Base-by-base conservation (phyloP, 2,888 invertebrate species). In the Chrysodeixis includens region DNA sequence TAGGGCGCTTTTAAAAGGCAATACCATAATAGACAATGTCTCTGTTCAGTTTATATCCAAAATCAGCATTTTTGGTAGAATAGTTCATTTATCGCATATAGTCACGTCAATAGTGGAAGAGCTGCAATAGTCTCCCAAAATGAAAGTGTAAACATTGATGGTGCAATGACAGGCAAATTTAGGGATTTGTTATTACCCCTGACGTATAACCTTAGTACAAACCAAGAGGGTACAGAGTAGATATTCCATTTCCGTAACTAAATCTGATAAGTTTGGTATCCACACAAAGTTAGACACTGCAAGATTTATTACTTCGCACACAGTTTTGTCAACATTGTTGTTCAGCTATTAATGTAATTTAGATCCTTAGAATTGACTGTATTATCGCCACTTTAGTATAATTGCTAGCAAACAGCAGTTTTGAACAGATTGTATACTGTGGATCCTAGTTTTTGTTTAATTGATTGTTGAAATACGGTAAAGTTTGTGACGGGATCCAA, bases 191-290 rank as follows among this genome's bases (percentile, higher is more conserved):
- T 40, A 6, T 32, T n/a, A n/a, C n/a, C 40, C 12, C 12, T 35
- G 14, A 35, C 12, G 14, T 12, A 10, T 10, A 10, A 10, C 30
- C 30, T 30, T 10, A 9, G 10, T 32, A 10, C 10, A 2, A 10
- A 9, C 2, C 10, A 10, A 35, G 12, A 57, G 40, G 18, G 40
- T 22, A 61, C 26, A 20, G 53, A 20, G 53, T 22, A 51, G 30
- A 56, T 53, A 56, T 55, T 16, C 14, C 14, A 60, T 40, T 61
- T n/a, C 72, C 76, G 73, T 79, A 84, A 83, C 51, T 69, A 76
- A 55, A 88, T 74, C 59, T 56, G 55, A 74, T 63, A 78, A 71
- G 72, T 77, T 77, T 32, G 49, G 55, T 71, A 66, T 71, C 69
- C 62, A 44, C 58, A 22, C 61, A 53, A 76, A 69, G 68, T 68